These are phyloP conservation scores for Leptonema lineaticorne DNA, from an alignment of 1,140 invertebrate genomes.

Conservation along the genomic window DNA sequence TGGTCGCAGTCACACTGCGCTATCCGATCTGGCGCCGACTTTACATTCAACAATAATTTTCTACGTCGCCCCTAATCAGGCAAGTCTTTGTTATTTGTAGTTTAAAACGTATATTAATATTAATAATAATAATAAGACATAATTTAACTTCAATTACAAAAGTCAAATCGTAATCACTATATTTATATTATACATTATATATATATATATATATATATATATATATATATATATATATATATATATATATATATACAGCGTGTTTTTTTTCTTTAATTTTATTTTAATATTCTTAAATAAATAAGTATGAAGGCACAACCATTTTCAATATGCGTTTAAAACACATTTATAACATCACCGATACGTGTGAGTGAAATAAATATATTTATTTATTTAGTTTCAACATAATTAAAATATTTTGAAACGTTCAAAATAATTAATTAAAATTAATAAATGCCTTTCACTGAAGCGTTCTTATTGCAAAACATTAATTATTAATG, in stretches of 20 bases:
- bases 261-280: too few relatives aligned
- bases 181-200: too few relatives aligned
- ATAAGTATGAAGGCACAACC: conserved; percentile 21
- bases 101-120: too few relatives aligned
- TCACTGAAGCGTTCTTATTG: not conserved
- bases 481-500: not conserved
- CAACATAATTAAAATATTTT: conserved; percentile 3
- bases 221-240: too few relatives aligned
- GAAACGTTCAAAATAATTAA: conserved; percentile 9
- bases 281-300: not conserved
- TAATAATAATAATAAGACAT: not conserved
- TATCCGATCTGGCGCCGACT: too few relatives aligned
- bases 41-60: not conserved
- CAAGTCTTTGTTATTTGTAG: conserved; percentile 3
- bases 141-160: not conserved
- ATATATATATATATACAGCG: too few relatives aligned
- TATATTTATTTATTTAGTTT: not conserved
- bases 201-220: too few relatives aligned
- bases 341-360: not conserved
- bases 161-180: too few relatives aligned
- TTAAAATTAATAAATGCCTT: conserved; percentile 9
- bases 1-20: too few relatives aligned
- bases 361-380: not conserved
- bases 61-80: conserved; percentile 10
- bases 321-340: conserved; percentile 2